Base-by-base conservation (phyloP, 2,113 vertebrate genomes). In the Andinoacara biseriatus region DNA sequence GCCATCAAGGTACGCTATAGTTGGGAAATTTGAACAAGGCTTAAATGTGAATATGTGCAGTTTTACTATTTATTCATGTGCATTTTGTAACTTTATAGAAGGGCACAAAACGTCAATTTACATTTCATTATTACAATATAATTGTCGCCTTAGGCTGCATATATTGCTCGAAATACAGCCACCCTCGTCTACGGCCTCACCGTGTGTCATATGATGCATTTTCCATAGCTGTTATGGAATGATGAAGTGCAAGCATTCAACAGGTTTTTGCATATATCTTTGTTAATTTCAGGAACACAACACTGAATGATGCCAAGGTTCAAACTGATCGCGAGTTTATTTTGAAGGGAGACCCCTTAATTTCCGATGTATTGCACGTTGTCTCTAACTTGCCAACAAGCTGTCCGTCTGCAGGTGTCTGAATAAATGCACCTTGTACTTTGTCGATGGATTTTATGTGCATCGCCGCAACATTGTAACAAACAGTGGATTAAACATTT, bases 281-380 rank as follows among this genome's bases (percentile, higher is more conserved):
- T 72, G 26, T 10, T n/a, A 29, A 72, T 72, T 54, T 72, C 20
- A 33, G 46, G 46, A 72, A 54, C 43, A 11, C 3, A 10, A 31
- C 17, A 18, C 46, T 49, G 54, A 20, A 72, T 63, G 60, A 62
- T 11, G 31, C 60, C 1, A 61, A 20, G 1, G 49, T 69, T 31
- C 65, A 69, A 24, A 69, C 24, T 2, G 43, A 69, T 52, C 29
- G 17, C 26, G 43, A 69, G 69, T 91, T 87, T 86, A 88, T 82
- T 91, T n/a, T 89, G 83, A 85, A 90, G 38, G 35, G 1, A 14
- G 24, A 61, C 3, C 6, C 2, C 0, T 1, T 2, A 3, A 17
- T 4, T 81, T 85, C 78, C 80, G 43, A 46, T 63, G 1, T 33
- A 33, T 61, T 18, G 26, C 31, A n/a, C 2, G 1, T 8, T 7